Percentiles rank a stretch among this genome's conserved stretches.
phyloP scores from a whole-genome alignment of 2,888 invertebrate species.

The Nomada fabriciana region DNA sequence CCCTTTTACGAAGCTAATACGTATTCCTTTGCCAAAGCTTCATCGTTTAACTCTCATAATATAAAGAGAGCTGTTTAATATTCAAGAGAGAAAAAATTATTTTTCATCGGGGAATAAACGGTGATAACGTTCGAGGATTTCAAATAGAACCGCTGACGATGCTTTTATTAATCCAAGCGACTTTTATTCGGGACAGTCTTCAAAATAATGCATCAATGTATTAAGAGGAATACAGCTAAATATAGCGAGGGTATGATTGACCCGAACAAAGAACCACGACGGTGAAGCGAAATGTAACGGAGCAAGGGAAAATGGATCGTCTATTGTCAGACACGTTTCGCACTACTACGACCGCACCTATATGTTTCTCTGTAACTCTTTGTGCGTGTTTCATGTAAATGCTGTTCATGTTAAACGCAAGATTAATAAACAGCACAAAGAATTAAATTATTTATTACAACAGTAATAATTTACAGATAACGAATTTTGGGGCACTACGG shows the following conservation, averaged over 20 bases:
- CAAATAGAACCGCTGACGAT: constrained; percentile 7
- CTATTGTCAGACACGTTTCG: constrained; percentile 30
- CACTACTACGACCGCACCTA: neutral
- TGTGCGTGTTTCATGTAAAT: neutral
- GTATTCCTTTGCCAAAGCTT: neutral
- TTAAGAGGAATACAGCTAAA: constrained; percentile 29
- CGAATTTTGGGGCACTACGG: too few relatives aligned
- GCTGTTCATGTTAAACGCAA: neutral
- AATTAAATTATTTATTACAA: neutral
- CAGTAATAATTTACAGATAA: neutral
- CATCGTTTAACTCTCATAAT: neutral
- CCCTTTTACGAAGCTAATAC: neutral
- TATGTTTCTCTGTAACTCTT: neutral
- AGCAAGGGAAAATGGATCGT: constrained; percentile 19
- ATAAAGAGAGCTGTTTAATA: neutral
- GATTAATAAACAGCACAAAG: too few relatives aligned
- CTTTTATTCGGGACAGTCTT: constrained; percentile 25
- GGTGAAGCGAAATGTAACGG: constrained; percentile 6
- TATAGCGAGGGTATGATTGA: constrained; percentile 25
- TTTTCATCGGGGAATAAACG: neutral
- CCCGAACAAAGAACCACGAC: constrained; percentile 24
- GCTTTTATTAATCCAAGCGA: constrained; percentile 18
- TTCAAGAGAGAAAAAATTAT: neutral
- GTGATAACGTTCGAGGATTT: constrained; percentile 10
- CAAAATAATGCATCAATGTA: constrained; percentile 20